Evolutionary conservation across 1,140 invertebrate genomes (phyloP).

Genomic region (Drosophila arizonae): DNA sequence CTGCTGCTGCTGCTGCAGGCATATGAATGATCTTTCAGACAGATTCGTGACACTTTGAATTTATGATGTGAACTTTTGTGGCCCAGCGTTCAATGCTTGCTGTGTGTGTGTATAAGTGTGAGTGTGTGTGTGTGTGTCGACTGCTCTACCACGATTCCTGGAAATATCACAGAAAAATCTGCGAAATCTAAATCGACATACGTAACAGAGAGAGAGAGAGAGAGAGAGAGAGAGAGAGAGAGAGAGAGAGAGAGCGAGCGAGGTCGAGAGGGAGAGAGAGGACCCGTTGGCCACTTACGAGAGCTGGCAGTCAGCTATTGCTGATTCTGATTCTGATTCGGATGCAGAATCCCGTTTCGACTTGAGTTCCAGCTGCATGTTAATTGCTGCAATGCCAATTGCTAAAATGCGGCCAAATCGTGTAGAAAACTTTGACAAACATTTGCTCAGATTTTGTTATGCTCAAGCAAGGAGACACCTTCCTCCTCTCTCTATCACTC

Average conservation of each 20-base stretch:
- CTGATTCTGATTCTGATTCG: constrained; percentile 32
- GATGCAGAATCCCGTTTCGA: constrained; percentile 5
- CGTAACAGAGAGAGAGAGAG: constrained; percentile 22
- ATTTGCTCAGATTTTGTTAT: constrained; percentile 55
- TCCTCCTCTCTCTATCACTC: neutral
- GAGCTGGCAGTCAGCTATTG: constrained; percentile 13
- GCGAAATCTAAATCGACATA: constrained; percentile 79
- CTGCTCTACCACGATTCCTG: constrained; percentile 72
- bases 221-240: neutral
- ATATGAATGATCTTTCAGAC: constrained; percentile 76
- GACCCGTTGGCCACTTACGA: constrained; percentile 58
- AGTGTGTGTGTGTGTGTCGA: constrained; percentile 20
- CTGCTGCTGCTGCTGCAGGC: constrained; percentile 54
- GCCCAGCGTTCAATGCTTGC: constrained; percentile 33
- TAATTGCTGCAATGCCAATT: constrained; percentile 81
- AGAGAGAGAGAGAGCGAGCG: neutral
- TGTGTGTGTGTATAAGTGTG: neutral
- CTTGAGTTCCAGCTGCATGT: constrained; percentile 65
- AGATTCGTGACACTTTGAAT: constrained; percentile 81
- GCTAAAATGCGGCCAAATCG: constrained; percentile 78
- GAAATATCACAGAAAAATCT: constrained; percentile 68
- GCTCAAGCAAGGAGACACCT: constrained; percentile 20
- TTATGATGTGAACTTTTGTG: constrained; percentile 80
- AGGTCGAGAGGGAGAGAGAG: neutral
- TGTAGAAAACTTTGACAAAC: constrained; percentile 80